These are phyloP conservation scores for Aphelocoma californica DNA, from an alignment of 2,797 vertebrate species.

Conservation along the genomic window DNA sequence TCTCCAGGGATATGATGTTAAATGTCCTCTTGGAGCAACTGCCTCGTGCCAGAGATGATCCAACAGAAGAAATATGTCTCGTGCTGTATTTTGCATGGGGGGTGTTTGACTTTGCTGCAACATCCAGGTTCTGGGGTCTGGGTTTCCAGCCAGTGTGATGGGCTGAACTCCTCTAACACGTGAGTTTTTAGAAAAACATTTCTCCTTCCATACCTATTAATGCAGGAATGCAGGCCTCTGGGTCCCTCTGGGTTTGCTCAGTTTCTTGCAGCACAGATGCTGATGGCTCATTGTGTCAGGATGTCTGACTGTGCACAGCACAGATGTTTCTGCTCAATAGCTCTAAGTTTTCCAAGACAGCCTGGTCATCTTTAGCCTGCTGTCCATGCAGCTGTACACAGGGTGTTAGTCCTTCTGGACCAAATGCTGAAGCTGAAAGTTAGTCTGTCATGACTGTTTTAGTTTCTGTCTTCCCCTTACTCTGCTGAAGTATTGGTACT, in stretches of 20 bases:
- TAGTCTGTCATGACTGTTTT: not conserved
- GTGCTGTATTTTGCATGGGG: not conserved
- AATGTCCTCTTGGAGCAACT: not conserved
- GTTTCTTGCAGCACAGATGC: not conserved
- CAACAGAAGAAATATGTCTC: not conserved
- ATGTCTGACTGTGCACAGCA: not conserved
- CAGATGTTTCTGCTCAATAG: not conserved
- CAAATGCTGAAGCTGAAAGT: not conserved
- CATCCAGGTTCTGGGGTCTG: not conserved
- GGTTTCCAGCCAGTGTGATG: not conserved
- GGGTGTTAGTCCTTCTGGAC: not conserved
- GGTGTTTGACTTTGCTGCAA: not conserved
- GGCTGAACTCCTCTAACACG: not conserved
- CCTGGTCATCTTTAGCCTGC: not conserved
- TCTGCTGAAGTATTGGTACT: not conserved
- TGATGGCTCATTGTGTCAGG: rapidly evolving
- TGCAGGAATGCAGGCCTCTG: not conserved
- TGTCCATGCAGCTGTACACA: not conserved
- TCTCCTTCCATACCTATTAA: not conserved
- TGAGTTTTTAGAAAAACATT: not conserved
- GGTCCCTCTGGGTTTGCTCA: not conserved
- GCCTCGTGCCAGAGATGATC: not conserved
- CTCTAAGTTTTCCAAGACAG: not conserved
- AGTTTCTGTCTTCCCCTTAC: not conserved
- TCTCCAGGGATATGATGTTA: not conserved